Evolutionary conservation across 2,888 invertebrate species (phyloP).

Genomic region (Melanostoma mellinum): DNA sequence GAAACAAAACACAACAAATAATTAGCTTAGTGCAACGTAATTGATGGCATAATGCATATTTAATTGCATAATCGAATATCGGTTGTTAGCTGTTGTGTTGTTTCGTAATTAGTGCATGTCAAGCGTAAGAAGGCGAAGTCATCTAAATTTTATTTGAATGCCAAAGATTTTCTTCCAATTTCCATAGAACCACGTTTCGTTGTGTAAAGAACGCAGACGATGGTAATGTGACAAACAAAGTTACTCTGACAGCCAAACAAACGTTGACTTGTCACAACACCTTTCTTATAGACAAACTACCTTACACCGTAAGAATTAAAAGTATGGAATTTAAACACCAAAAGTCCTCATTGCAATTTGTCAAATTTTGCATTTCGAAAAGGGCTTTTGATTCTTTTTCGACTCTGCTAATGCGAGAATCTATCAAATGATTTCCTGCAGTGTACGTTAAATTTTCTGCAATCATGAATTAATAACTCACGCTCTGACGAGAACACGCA

Average conservation of each 20-base stretch:
- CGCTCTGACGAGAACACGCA: constrained; percentile 21
- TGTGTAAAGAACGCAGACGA: not conserved
- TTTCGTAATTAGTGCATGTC: constrained; percentile 75
- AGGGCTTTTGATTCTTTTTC: no score
- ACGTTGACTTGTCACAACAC: constrained; percentile 42
- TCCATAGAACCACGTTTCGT: not conserved
- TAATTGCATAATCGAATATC: constrained; percentile 76
- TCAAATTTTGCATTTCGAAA: no score
- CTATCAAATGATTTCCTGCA: not conserved
- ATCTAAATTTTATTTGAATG: constrained; percentile 46
- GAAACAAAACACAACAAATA: constrained; percentile 57
- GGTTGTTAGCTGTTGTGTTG: constrained; percentile 74
- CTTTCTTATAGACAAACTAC: not conserved
- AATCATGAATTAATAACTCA: constrained; percentile 59
- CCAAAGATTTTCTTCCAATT: constrained; percentile 54
- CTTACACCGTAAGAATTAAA: not conserved
- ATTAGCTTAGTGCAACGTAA: constrained; percentile 74
- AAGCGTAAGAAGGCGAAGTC: constrained; percentile 68
- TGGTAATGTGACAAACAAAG: constrained; percentile 57
- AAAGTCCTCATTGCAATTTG: no score
- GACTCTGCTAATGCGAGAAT: no score
- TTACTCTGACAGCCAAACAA: constrained; percentile 38
- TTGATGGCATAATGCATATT: constrained; percentile 76
- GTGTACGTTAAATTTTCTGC: constrained; percentile 9
- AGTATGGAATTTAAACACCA: no score